phyloP scores from a whole-genome alignment of 2,113 vertebrate genomes.

The Erpornis zantholeuca region DNA sequence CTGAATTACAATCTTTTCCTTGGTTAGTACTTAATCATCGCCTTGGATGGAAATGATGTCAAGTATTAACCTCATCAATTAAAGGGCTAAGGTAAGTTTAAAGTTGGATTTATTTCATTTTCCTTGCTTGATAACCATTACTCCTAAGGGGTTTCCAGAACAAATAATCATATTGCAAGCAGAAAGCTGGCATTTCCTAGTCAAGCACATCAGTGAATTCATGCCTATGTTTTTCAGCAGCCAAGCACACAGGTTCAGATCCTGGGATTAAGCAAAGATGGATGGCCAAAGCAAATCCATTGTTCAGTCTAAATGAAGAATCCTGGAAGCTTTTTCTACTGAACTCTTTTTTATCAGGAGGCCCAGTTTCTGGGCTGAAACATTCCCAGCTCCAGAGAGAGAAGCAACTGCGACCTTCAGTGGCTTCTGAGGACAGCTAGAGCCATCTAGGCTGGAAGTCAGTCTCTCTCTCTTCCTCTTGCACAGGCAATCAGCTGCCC shows the following conservation, averaged over 20 bases:
- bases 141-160: not conserved
- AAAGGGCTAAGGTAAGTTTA: conserved; percentile 11
- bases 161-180: conserved; percentile 17
- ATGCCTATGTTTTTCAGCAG: not conserved
- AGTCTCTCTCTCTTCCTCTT: not conserved
- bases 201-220: conserved; percentile 2
- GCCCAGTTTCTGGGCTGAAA: not conserved
- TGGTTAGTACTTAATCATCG: not conserved
- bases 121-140: not conserved
- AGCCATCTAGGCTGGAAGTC: not conserved
- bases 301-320: not conserved
- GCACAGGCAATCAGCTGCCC: conserved; percentile 33
- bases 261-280: not conserved
- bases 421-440: not conserved
- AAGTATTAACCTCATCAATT: not conserved
- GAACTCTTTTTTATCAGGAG: not conserved
- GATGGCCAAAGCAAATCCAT: not conserved
- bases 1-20: not conserved
- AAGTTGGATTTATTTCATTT: conserved; percentile 15
- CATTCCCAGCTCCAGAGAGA: not conserved
- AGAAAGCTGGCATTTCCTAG: not conserved
- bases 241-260: not conserved
- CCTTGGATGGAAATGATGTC: not conserved
- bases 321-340: not conserved
- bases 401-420: not conserved